Evolutionary conservation across 2,113 vertebrate genomes (phyloP).

Genomic region (Antechinus stuartii): DNA sequence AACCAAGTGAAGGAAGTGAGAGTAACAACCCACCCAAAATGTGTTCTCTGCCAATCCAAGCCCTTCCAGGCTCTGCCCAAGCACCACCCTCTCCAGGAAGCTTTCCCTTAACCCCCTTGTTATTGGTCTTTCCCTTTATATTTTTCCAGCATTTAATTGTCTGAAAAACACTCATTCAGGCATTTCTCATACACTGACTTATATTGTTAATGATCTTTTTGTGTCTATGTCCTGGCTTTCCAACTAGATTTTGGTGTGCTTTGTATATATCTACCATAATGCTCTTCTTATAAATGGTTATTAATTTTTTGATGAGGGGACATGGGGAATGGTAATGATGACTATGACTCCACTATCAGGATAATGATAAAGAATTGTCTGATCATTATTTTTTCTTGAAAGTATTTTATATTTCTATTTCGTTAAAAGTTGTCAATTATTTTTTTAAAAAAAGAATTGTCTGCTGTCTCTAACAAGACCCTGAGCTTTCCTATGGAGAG

Average conservation of each 20-base stretch:
- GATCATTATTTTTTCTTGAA: too few relatives aligned
- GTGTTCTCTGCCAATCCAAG: neutral
- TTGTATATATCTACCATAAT: neutral
- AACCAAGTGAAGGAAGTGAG: neutral
- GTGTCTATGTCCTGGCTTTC: neutral
- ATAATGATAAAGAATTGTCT: neutral
- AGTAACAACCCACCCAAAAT: neutral
- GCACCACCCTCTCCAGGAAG: neutral
- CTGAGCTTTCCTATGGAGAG: neutral
- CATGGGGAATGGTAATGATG: neutral
- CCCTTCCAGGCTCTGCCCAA: neutral
- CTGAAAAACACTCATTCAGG: neutral
- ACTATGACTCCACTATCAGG: neutral
- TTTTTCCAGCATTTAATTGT: neutral
- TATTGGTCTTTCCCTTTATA: neutral
- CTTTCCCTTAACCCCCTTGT: neutral
- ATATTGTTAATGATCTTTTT: neutral
- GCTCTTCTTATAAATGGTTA: neutral
- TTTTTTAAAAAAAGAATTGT: neutral
- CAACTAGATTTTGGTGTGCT: conserved; percentile 13
- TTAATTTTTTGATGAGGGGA: neutral
- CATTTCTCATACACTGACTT: neutral
- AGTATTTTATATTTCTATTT: too few relatives aligned
- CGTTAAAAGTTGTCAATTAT: too few relatives aligned
- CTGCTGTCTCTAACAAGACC: neutral